Base-by-base conservation (phyloP, 1,140 invertebrate genomes). In the Dufourea novaeangliae region DNA sequence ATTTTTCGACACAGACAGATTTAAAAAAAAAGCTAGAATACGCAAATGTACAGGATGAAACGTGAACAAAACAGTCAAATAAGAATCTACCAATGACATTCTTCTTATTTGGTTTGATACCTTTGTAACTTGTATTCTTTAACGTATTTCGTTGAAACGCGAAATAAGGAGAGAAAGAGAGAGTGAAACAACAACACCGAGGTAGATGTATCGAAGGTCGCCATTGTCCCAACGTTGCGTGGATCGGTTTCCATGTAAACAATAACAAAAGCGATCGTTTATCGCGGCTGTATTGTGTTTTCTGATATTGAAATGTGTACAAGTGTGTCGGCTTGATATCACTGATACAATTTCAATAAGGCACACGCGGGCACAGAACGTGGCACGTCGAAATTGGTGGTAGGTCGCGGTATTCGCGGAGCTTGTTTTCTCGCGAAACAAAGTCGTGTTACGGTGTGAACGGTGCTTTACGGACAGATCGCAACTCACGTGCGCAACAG, bases 401-500 rank as follows among this genome's bases (percentile, higher is more conserved):
- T 11, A 22, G 34, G 17, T 34, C n/a, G 10, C 6, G 22, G 8
- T 59, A 66, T 56, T n/a, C 29, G 22, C 34, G 22, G 14, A 22
- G 11, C 8, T 1, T 62, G 37, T 64, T 32, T 11, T n/a, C 14
- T 52, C 57, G 7, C 29, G 67, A n/a, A 76, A 12, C 74, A 52
- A 68, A 73, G 52, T n/a, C 17, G 46, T n/a, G n/a, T n/a, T 8
- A 56, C 54, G 68, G 79, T 86, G 70, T 78, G 81, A 81, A 83
- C 41, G 66, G 20, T 73, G 73, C 66, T 34, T 74, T 78, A 69
- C 39, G 63, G 50, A 59, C 27, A 74, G 69, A 29, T 72, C 77
- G 61, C 84, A 83, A 68, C 78, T 86, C 84, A 87, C 71, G 79
- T 80, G 86, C 69, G 86, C 86, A 87, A 87, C 86, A 87, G 84